Conservation (phyloP, 1,140 invertebrate species). For the Ericerus pela region DNA sequence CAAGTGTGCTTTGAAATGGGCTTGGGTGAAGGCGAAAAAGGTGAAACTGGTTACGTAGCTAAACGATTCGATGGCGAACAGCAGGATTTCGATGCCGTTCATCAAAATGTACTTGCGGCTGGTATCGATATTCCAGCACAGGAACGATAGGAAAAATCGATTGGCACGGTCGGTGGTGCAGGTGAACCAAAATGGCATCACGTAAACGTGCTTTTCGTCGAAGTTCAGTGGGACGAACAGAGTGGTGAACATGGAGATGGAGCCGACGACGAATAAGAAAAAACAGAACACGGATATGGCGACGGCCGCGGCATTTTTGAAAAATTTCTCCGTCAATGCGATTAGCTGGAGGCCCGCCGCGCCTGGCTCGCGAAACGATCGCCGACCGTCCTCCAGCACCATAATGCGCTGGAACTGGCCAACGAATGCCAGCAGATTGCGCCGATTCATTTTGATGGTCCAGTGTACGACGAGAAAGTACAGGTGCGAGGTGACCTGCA, state of each 20-base stretch:
- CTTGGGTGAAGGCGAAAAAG: not conserved
- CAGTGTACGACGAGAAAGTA: not conserved
- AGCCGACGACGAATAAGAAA: not conserved
- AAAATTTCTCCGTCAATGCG: not conserved
- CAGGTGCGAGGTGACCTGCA: not conserved
- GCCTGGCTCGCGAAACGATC: no score
- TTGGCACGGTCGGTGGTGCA: not conserved
- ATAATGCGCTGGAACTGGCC: not conserved
- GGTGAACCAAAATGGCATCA: conserved; percentile 6
- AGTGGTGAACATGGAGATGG: not conserved
- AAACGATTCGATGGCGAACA: not conserved
- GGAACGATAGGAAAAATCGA: not conserved
- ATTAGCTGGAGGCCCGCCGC: no score
- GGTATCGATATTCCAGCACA: conserved; percentile 2
- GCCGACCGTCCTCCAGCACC: not conserved
- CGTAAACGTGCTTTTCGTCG: conserved; percentile 1
- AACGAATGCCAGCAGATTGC: not conserved
- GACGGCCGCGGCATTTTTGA: not conserved
- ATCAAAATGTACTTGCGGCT: not conserved
- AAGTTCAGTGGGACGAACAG: not conserved
- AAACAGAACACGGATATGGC: not conserved
- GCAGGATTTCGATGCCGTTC: not conserved
- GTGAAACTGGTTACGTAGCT: not conserved
- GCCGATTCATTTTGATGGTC: not conserved
- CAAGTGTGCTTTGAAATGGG: not conserved